Conservation (phyloP, 1,140 invertebrate species). For the Asbolus verrucosus region DNA sequence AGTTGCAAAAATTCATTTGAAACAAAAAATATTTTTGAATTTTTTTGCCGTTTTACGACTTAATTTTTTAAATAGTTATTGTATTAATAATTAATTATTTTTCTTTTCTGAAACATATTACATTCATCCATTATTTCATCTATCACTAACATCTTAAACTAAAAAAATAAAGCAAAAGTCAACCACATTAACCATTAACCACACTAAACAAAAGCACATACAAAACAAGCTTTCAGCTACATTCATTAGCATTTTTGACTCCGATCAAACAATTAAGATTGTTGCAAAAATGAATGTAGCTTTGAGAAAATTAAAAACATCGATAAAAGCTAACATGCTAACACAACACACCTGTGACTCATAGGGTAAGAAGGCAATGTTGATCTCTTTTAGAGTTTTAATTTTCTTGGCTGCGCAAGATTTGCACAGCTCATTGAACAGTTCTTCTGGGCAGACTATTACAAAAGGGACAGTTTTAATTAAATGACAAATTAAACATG, state of each 20-base stretch:
- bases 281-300: no score
- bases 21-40: no score
- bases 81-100: no score
- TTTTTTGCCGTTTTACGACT: no score
- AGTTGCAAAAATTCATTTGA: no score
- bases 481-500: slow-evolving; percentile 24
- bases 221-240: not conserved
- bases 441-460: slow-evolving; percentile 87
- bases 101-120: no score
- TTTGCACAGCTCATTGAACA: slow-evolving; percentile 97
- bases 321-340: slow-evolving; percentile 9
- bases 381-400: slow-evolving; percentile 99
- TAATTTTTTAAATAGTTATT: no score
- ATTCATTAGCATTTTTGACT: no score
- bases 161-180: not conserved
- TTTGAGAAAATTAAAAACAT: no score
- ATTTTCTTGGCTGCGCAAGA: slow-evolving; percentile 94
- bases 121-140: no score
- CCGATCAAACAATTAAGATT: no score
- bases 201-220: not conserved
- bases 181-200: not conserved
- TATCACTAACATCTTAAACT: no score
- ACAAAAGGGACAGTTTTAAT: slow-evolving; percentile 51
- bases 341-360: slow-evolving; percentile 89
- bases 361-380: slow-evolving; percentile 99